Evolutionary conservation across 2,113 vertebrate genomes (phyloP), one percentile per base, ranked within the genome.

Genomic region (Pardalotus punctatus): DNA sequence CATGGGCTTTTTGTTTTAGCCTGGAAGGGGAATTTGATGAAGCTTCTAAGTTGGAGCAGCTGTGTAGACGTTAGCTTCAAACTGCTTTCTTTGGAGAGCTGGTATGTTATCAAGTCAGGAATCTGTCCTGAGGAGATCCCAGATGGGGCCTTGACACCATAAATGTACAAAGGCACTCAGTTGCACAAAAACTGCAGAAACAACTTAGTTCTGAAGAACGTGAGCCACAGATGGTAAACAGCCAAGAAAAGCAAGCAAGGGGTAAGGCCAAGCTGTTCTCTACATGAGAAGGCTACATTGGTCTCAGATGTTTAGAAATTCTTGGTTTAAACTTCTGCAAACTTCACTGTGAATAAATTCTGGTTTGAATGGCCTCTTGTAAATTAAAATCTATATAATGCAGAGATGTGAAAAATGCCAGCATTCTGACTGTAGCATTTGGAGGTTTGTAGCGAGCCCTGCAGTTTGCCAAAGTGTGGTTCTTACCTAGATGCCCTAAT

Each of bases 81-180:
- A 62, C 90, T 96, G 95, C 90, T 97, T 96, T 93, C 93, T 96
- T 97, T 97, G 94, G 93, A 95, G 74, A 66, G 88, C 85, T 92
- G 92, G 67, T 91, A 56, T 95, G 92, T 96, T 97, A 95, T 96
- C 95, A 88, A 81, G 74, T 56, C 92, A 83, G 95, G 79, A 94
- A 96, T 97, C 95, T 96, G 88, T 96, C 90, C 79, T 64, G 93
- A 96, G 96, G 92, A 94, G 82, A 86, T 95, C 93, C 92, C 87
- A 88, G 90, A 93, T 96, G 93, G 92, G 79, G 88, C 95, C 88
- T 96, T 86, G 82, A 96, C 72, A 86, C 95, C 94, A 96, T 97
- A 96, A 95, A 94, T 97, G 95, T 96, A 97, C 94, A 96, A 97
- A 97, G 82, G 93, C 92, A 60, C 82, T 96, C 5, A 6, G 71